Base-by-base conservation (phyloP, 2,888 invertebrate species). In the Therioaphis trifolii region DNA sequence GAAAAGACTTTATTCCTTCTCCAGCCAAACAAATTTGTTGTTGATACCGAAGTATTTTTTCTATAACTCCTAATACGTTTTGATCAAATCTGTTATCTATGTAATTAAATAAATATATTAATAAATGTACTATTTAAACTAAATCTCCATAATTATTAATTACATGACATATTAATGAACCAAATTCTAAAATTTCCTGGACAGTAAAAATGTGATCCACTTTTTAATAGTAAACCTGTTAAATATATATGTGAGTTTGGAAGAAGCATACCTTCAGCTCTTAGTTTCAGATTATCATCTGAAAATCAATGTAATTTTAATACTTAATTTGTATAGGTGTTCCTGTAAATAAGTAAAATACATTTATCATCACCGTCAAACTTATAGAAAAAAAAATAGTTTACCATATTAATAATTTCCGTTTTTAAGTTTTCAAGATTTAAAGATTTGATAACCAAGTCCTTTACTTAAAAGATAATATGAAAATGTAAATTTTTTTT, bases 121-220 rank as follows among this genome's bases (percentile, higher is more conserved):
- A 29, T 24, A 55, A 40, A 9, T 40, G 21, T 40, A n/a, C 0
- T 46, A 11, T 18, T 52, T 35, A 24, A 4, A 35, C 40, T 35
- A 35, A 2, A 55, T 12, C 15, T 43, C 4, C 52, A 11, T 27
- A 66, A 18, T 40, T 52, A n/a, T n/a, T 5, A 49, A 55, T 69
- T 76, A 85, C 85, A 85, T 43, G 79, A 76, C 24, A 85, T 49
- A 24, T 85, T 85, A 15, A 85, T 24, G 52, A 52, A 27, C 4
- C n/a, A 18, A 29, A 85, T 52, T 69, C 55, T 76, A 52, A 85
- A 77, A 63, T 85, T 85, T 24, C 85, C 85, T 40, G 55, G 21
- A 61, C 75, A 78, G 24, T 76, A 63, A 24, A 55, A 72, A 52
- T 11, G 24, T 3, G 24, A 49, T 35, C 52, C 78, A 21, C 43